Evolutionary conservation across 2,797 vertebrate species (phyloP).

Genomic region (Alectoris magna): DNA sequence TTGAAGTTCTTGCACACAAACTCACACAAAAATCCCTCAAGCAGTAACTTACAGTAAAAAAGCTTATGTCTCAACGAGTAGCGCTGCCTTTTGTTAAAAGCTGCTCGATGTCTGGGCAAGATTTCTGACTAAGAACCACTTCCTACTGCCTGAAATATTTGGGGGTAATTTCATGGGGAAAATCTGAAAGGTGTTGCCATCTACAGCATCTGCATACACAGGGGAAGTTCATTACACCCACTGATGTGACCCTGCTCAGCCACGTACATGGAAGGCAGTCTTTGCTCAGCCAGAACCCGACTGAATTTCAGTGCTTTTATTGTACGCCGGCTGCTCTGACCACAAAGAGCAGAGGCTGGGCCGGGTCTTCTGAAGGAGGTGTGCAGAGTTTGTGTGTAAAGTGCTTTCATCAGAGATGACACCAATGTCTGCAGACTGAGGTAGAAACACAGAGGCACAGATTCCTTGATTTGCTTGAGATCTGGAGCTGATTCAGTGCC

Average conservation of each 20-base stretch:
- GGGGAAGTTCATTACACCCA: neutral
- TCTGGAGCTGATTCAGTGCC: neutral
- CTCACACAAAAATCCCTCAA: neutral
- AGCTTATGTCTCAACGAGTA: neutral
- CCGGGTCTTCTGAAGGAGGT: neutral
- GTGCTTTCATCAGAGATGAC: neutral
- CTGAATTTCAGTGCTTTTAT: neutral
- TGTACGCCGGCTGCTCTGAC: neutral
- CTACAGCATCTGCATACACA: neutral
- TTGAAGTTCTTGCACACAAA: neutral
- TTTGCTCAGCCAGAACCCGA: neutral
- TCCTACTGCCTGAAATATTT: neutral
- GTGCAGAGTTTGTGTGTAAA: neutral
- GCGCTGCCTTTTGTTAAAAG: neutral
- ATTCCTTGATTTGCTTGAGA: neutral
- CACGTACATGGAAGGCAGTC: neutral
- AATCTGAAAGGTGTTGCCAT: neutral
- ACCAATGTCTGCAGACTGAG: neutral
- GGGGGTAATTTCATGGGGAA: constrained; percentile 20
- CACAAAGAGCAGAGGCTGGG: neutral
- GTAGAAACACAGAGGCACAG: neutral
- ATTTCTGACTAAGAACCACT: neutral
- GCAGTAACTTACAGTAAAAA: constrained; percentile 1
- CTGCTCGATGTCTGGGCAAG: neutral
- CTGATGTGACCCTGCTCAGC: neutral